Conservation (phyloP, 2,113 vertebrate species). For the Echinops telfairi region DNA sequence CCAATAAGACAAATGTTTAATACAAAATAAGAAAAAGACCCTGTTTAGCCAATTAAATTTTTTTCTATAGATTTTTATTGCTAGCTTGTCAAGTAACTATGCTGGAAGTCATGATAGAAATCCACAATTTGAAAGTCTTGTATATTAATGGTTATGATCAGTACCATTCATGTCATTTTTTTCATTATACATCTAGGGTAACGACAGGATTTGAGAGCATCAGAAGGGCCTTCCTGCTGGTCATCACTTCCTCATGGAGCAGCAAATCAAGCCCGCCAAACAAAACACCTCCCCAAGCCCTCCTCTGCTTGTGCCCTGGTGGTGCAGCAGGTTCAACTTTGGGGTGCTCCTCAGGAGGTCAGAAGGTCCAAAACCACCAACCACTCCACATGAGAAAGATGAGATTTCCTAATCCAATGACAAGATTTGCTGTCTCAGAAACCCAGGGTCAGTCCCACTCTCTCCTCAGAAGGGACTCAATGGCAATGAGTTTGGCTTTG, state of each 20-base stretch:
- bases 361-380: no score
- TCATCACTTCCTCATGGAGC: not conserved
- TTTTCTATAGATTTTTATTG: not conserved
- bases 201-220: not conserved
- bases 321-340: no score
- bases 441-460: no score
- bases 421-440: no score
- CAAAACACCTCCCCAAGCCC: not conserved
- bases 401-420: no score
- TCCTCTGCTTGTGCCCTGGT: not conserved
- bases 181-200: not conserved
- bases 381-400: no score
- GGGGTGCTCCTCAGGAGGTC: no score
- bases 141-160: not conserved
- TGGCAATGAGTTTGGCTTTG: no score
- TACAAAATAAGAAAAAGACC: not conserved
- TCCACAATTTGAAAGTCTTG: not conserved
- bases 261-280: not conserved
- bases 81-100: not conserved
- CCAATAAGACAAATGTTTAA: no score
- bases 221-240: not conserved
- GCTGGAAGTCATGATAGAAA: not conserved
- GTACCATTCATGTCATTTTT: conserved; percentile 1
- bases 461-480: no score
- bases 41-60: not conserved